A percentile compares a stretch with the other conserved stretches of the same genome.
Evolutionary conservation across 2,113 vertebrate genomes (phyloP).

Genomic region (Platichthys flesus): DNA sequence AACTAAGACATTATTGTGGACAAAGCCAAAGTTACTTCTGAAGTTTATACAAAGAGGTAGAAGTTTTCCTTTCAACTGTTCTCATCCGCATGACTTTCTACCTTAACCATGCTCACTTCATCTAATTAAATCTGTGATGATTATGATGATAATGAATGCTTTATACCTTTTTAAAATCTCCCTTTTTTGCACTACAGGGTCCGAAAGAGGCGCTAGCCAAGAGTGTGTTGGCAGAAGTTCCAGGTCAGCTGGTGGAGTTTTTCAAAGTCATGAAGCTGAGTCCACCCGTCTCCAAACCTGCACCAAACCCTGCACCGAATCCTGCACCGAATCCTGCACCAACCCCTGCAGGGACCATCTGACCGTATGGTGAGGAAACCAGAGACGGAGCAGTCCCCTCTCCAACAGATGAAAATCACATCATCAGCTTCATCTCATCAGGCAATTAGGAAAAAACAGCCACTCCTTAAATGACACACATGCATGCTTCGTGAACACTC

Average conservation of each 20-base stretch:
- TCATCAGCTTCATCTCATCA: background rate
- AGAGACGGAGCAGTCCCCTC: background rate
- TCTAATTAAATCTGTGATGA: background rate
- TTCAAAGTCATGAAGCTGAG: conserved; percentile 74
- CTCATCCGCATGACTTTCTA: background rate
- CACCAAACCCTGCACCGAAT: conserved; percentile 19
- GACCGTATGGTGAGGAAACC: conserved; percentile 2
- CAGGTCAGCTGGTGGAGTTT: conserved; percentile 77
- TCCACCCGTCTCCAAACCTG: conserved; percentile 67
- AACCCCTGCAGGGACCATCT: conserved; percentile 37
- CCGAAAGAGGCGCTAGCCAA: conserved; percentile 78
- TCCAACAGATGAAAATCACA: background rate
- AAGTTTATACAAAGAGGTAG: background rate
- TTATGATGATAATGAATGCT: background rate
- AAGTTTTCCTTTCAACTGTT: conserved; percentile 20
- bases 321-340: conserved; percentile 5
- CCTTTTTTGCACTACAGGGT: conserved; percentile 49
- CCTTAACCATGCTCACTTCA: background rate
- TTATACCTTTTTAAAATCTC: background rate
- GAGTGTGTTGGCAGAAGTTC: conserved; percentile 82
- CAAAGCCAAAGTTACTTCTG: background rate
- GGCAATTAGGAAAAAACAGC: background rate
- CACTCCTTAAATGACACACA: background rate
- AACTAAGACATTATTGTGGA: background rate
- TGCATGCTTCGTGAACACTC: background rate